These are phyloP conservation scores for Benitochromis conjunctus DNA, from an alignment of 2,113 vertebrate genomes.

Conservation along the genomic window DNA sequence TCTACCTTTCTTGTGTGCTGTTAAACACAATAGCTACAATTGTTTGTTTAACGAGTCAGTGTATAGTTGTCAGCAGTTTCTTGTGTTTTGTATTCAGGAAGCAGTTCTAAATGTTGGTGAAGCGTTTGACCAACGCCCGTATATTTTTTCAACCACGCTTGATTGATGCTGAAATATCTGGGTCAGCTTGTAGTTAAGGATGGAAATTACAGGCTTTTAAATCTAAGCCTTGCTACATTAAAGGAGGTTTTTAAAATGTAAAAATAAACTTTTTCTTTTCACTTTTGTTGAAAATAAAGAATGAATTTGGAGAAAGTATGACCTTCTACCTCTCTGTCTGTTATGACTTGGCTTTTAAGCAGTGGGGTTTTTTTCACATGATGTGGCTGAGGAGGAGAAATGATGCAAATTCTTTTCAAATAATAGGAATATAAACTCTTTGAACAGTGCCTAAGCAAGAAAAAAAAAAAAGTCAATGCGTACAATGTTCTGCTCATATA, in stretches of 20 bases:
- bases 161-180: neutral
- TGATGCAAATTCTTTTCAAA: neutral
- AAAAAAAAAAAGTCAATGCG: neutral
- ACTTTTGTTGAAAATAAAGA: neutral
- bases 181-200: neutral
- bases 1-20: neutral
- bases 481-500: neutral
- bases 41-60: neutral
- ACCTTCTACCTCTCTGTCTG: neutral
- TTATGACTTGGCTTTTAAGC: neutral
- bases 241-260: accelerated
- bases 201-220: neutral
- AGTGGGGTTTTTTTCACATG: accelerated
- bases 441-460: neutral
- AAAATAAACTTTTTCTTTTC: neutral
- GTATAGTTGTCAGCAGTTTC: neutral
- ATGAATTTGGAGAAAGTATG: neutral
- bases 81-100: neutral
- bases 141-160: neutral
- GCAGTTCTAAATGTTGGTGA: neutral
- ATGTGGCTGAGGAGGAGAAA: neutral
- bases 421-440: neutral
- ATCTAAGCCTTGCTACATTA: neutral
- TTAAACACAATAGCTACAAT: neutral
- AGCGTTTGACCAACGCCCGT: neutral